These are phyloP conservation scores for Montipora capitata DNA, from an alignment of 92 coral and sea anemone genomes.

Conservation along the genomic window DNA sequence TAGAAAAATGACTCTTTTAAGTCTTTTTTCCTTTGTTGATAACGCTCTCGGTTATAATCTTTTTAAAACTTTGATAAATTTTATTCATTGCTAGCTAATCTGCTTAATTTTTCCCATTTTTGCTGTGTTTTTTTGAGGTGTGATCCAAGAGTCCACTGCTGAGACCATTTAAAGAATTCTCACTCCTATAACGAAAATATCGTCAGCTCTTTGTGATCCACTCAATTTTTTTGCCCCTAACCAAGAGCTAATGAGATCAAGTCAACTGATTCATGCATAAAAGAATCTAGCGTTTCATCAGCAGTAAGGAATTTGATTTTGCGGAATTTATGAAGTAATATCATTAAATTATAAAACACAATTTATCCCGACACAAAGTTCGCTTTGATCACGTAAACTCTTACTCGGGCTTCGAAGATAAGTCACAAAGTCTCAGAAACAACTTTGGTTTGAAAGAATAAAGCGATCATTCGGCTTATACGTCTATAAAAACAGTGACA, in stretches of 20 bases:
- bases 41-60: conserved; percentile 46
- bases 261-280: neutral
- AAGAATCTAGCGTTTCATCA: neutral
- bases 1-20: conserved; percentile 42
- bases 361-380: neutral
- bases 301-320: neutral
- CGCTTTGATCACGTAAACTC: conserved; percentile 8
- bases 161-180: neutral
- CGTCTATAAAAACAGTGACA: conserved; percentile 29
- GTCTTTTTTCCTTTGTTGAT: conserved; percentile 42
- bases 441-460: neutral
- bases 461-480: neutral
- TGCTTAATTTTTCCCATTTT: conserved; percentile 9
- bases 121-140: conserved; percentile 7
- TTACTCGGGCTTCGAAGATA: neutral
- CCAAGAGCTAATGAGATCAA: neutral
- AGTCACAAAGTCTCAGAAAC: neutral
- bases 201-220: neutral
- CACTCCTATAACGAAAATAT: neutral
- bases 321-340: neutral
- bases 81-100: conserved; percentile 49
- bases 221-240: neutral
- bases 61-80: conserved; percentile 39
- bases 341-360: conserved; percentile 2
- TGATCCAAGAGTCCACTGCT: neutral